Evolutionary conservation across 2,888 invertebrate genomes (phyloP).

Genomic region (Aricia artaxerxes): DNA sequence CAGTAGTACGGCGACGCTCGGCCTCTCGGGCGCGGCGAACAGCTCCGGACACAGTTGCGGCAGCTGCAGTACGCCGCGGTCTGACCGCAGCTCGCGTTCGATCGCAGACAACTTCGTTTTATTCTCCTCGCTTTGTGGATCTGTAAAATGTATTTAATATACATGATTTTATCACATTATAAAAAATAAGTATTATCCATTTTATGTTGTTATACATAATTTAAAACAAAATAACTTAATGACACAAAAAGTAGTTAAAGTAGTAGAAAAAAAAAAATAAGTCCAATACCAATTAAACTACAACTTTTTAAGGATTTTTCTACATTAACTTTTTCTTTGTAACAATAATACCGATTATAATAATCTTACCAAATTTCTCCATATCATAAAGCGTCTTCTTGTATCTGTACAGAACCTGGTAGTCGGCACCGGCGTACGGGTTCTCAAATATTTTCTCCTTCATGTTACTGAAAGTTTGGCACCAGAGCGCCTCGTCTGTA

Average conservation of each 20-base stretch:
- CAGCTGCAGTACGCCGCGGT: slow-evolving; percentile 44
- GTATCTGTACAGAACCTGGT: slow-evolving; percentile 51
- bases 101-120: slow-evolving; percentile 36
- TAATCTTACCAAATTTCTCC: slow-evolving; percentile 47
- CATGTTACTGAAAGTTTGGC: slow-evolving; percentile 47
- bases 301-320: no score
- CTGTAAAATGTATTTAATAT: slow-evolving; percentile 21
- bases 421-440: slow-evolving; percentile 53
- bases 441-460: slow-evolving; percentile 52
- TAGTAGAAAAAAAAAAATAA: no score
- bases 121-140: slow-evolving; percentile 33
- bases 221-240: neutral
- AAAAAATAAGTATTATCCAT: no score
- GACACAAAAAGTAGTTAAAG: neutral
- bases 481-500: slow-evolving; percentile 51
- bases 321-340: no score
- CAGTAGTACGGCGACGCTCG: slow-evolving; percentile 47
- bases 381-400: slow-evolving; percentile 48
- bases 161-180: no score
- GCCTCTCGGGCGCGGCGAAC: slow-evolving; percentile 38
- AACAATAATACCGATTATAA: neutral
- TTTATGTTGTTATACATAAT: no score
- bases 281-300: no score
- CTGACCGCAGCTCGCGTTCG: slow-evolving; percentile 37
- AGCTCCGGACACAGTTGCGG: slow-evolving; percentile 57